Base-by-base conservation (phyloP, 2,888 invertebrate genomes). In the Ophioninae sp. region DNA sequence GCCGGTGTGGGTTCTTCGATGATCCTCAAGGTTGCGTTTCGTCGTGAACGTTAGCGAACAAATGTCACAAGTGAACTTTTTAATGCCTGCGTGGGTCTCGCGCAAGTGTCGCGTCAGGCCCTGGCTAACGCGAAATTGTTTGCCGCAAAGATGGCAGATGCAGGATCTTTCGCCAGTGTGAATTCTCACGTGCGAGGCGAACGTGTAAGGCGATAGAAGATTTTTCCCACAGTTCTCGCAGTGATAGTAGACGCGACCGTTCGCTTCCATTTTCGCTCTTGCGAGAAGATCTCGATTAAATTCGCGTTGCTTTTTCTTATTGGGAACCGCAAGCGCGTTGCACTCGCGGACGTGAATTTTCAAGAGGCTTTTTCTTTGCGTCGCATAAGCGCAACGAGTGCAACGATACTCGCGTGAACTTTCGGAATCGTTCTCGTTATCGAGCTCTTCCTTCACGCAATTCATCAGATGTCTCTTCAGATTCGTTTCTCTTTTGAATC, bases 141-240 rank as follows among this genome's bases (percentile, higher is more conserved):
- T 95, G 2, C 95, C 95, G 90, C 96, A 96, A 23, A 95, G 89
- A 90, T 96, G 95, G 88, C 96, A 96, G 1, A 95, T 94, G 91
- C 94, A 95, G 0, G 95, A 95, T 68, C 95, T 93, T 91, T 95
- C 95, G 2, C 95, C 95, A 8, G 95, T 95, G 90, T 96, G 95
- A 78, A 95, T 95, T 17, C 95, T 93, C 89, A 93, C 93, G 89
- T 96, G 96, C 93, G 94, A 95, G 64, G 94, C 91, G 88, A 94
- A 95, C 0, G 95, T 95, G 90, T 95, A 95, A 5, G 95, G 92
- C 0, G 95, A 95, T 87, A 94, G 94, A 37, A 95, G 91, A 83
- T 93, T 94, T 89, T 95, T 95, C 0, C 94, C 94, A 89, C 95
- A 96, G 20, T 93, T 91, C 63, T 92, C 92, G 88, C 95, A 95